A percentile compares a stretch with the other conserved stretches of the same genome.
Evolutionary conservation across 2,888 invertebrate species (phyloP).

Genomic region (Congeria kusceri): DNA sequence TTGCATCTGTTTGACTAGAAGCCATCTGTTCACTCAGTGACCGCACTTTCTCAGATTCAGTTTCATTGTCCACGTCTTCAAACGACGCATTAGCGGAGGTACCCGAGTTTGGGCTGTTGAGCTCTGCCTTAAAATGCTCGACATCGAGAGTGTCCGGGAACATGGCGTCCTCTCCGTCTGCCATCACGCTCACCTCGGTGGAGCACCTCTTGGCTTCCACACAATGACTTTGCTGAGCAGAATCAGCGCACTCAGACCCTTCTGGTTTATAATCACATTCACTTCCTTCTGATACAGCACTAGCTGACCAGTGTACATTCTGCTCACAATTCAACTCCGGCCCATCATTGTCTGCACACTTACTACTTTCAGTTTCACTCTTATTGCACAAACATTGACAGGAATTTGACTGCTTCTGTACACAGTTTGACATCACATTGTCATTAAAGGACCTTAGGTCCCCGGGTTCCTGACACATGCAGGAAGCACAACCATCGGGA

Average conservation of each 20-base stretch:
- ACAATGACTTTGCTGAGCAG: too few relatives aligned
- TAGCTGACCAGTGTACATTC: too few relatives aligned
- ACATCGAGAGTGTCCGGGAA: conserved; percentile 72
- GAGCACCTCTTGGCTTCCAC: conserved; percentile 13
- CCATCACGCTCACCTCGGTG: conserved; percentile 64
- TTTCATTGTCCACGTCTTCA: background rate
- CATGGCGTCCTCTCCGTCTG: conserved; percentile 79
- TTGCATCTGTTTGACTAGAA: conserved; percentile 58
- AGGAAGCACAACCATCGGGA: conserved; percentile 25
- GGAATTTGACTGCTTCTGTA: conserved; percentile 7
- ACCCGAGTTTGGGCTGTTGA: background rate
- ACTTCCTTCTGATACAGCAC: too few relatives aligned
- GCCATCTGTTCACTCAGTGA: background rate
- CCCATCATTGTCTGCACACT: too few relatives aligned
- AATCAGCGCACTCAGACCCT: too few relatives aligned
- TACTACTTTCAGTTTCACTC: background rate
- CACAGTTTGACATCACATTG: conserved; percentile 16
- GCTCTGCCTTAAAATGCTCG: conserved; percentile 4
- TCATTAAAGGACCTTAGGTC: conserved; percentile 21
- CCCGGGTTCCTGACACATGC: conserved; percentile 24
- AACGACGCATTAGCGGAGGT: background rate
- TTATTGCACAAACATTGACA: conserved; percentile 42
- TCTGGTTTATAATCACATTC: too few relatives aligned
- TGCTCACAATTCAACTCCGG: too few relatives aligned
- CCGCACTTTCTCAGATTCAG: background rate